phyloP scores from a whole-genome alignment of 2,113 vertebrate species.

The Rhinopomastus cyanomelas region DNA sequence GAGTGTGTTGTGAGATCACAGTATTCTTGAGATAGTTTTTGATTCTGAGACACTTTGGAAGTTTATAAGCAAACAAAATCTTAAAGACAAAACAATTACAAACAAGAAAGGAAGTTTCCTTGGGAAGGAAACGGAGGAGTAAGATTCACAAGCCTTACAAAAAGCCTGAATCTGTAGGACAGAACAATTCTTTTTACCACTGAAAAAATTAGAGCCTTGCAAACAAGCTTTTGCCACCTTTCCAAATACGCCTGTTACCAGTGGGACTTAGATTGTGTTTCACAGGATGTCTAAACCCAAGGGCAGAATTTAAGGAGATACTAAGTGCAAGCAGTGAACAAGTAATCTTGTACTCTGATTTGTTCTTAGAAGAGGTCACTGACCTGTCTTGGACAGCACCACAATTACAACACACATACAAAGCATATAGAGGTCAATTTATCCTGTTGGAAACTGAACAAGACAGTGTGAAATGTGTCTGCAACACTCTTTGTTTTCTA shows the following conservation, averaged over 20 bases:
- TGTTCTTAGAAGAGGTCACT: not conserved
- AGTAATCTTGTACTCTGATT: not conserved
- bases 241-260: not conserved
- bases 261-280: not conserved
- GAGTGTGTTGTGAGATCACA: not conserved
- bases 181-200: not conserved
- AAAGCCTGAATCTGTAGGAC: not conserved
- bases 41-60: not conserved
- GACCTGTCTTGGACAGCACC: not conserved
- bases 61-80: not conserved
- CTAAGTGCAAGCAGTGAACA: not conserved
- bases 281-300: not conserved
- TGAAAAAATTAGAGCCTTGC: not conserved
- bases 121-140: not conserved
- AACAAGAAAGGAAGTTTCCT: not conserved
- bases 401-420: not conserved
- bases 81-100: slow-evolving; percentile 12
- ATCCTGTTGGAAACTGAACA: not conserved
- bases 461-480: not conserved
- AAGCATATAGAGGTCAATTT: not conserved
- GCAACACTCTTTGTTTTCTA: not conserved
- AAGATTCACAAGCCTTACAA: slow-evolving; percentile 8
- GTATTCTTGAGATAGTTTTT: not conserved
- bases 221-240: not conserved
- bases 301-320: slow-evolving; percentile 10